Evolutionary conservation across 2,888 invertebrate genomes (phyloP).

Genomic region (Callinectes sapidus): DNA sequence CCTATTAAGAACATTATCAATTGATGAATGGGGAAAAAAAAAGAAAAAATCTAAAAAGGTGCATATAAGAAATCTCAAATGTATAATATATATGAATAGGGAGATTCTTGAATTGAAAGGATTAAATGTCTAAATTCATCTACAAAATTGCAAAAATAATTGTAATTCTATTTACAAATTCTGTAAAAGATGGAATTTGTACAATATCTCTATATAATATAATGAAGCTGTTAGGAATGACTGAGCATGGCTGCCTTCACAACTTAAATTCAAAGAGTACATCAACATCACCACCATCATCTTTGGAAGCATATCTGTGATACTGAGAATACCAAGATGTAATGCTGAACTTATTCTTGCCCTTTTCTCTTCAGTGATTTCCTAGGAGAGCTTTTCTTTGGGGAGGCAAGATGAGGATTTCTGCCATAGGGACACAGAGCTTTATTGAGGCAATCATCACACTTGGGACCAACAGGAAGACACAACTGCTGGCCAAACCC

Average conservation of each 20-base stretch:
- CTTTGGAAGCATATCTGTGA: background rate
- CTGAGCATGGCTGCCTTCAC: background rate
- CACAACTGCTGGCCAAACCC: slow-evolving; percentile 98
- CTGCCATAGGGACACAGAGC: slow-evolving; percentile 83
- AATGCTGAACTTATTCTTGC: background rate
- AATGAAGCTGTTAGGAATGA: background rate
- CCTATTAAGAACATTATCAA: background rate
- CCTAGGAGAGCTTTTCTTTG: slow-evolving; percentile 39
- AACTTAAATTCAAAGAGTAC: background rate
- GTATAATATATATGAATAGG: background rate
- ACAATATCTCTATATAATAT: background rate
- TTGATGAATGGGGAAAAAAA: background rate
- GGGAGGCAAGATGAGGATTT: slow-evolving; percentile 23
- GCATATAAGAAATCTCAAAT: background rate
- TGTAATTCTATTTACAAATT: too few species aligned
- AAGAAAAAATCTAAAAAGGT: background rate
- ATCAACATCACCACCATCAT: background rate
- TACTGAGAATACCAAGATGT: background rate
- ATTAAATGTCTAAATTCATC: background rate
- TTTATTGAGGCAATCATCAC: slow-evolving; percentile 87
- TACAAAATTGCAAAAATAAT: background rate
- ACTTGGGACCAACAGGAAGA: slow-evolving; percentile 87
- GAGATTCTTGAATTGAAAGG: background rate
- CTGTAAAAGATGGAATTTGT: too few species aligned
- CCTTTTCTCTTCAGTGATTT: slow-evolving; percentile 1